Conservation (phyloP, 2,888 invertebrate species). For the Heliconius cydno region DNA sequence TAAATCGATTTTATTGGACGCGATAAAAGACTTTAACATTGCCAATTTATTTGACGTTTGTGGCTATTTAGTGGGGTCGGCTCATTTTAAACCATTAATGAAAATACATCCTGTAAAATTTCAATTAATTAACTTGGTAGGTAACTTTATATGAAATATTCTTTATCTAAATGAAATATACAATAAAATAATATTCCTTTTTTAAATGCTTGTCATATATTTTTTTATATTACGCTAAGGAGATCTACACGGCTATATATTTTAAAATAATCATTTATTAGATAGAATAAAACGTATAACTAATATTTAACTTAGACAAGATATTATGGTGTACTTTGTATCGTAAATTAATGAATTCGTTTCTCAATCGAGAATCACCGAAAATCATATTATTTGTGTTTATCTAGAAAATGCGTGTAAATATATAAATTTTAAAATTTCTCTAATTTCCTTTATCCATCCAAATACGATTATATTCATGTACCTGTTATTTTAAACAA, state of each 20-base stretch:
- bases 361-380: not conserved
- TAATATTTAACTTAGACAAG: too few species aligned
- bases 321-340: not conserved
- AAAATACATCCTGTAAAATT: not conserved
- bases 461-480: not conserved
- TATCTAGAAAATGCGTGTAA: not conserved
- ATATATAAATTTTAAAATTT: not conserved
- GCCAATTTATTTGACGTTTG: slow-evolving; percentile 55
- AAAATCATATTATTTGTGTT: not conserved
- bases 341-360: not conserved
- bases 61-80: slow-evolving; percentile 45
- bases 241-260: not conserved
- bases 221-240: not conserved
- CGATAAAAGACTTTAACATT: slow-evolving; percentile 53
- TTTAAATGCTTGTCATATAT: not conserved
- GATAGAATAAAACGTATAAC: too few species aligned
- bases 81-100: slow-evolving; percentile 16
- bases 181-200: not conserved
- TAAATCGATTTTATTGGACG: slow-evolving; percentile 55
- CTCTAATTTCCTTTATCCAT: not conserved
- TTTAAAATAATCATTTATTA: not conserved
- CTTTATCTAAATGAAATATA: not conserved
- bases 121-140: not conserved
- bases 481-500: slow-evolving; percentile 33
- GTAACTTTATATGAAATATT: too few species aligned